Evolutionary conservation across 1,140 invertebrate genomes (phyloP).

Genomic region (Anadara kagoshimensis): DNA sequence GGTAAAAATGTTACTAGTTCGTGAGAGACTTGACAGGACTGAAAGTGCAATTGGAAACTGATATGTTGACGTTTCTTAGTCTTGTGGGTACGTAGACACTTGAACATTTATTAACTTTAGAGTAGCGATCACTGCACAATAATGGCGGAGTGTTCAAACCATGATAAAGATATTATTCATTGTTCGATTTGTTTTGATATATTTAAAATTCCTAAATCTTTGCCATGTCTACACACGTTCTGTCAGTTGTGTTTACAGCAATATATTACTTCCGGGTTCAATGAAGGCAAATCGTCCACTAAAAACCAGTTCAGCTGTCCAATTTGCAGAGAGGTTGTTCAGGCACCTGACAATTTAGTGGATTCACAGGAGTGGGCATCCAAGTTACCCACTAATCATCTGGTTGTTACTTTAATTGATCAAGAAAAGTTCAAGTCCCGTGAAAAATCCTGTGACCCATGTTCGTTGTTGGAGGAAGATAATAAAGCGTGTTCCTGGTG

Average conservation of each 20-base stretch:
- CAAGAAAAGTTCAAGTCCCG: slow-evolving; percentile 31
- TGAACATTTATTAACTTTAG: no score
- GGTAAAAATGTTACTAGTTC: no score
- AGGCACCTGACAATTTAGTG: slow-evolving; percentile 19
- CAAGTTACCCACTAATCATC: slow-evolving; percentile 36
- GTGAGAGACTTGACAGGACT: no score
- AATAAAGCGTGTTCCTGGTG: neutral
- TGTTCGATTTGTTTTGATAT: slow-evolving; percentile 66
- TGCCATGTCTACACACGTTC: slow-evolving; percentile 93
- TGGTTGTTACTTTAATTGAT: slow-evolving; percentile 43
- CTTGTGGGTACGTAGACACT: no score
- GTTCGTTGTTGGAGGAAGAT: neutral
- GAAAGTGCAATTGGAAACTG: no score
- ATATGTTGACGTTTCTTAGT: no score
- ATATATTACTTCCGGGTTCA: slow-evolving; percentile 32
- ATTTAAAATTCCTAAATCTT: slow-evolving; percentile 80
- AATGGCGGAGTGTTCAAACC: no score
- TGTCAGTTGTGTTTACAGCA: slow-evolving; percentile 83
- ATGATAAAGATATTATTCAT: slow-evolving; percentile 35
- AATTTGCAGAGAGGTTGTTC: slow-evolving; percentile 16
- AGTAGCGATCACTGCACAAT: no score
- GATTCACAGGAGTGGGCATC: slow-evolving; percentile 19
- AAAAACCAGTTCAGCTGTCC: slow-evolving; percentile 36
- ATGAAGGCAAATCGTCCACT: no score
- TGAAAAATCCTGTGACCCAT: neutral